phyloP scores from a whole-genome alignment of 2,888 invertebrate species.

The Carterocephalus palaemon region DNA sequence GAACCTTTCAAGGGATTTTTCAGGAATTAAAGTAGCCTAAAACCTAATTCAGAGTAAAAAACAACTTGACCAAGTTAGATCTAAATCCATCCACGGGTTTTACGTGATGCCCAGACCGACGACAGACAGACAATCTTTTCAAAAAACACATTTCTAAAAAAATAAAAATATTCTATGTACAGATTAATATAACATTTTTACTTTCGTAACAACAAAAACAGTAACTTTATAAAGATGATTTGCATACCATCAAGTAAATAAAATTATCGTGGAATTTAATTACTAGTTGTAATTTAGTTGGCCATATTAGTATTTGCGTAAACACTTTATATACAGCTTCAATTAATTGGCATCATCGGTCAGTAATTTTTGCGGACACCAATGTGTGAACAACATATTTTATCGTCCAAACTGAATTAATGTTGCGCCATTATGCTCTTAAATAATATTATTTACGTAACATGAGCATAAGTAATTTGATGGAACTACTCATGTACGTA shows the following conservation, averaged over 20 bases:
- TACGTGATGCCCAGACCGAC: too few relatives aligned
- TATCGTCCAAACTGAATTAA: constrained; percentile 35
- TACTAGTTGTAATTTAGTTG: constrained; percentile 9
- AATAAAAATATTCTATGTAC: too few relatives aligned
- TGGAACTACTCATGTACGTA: constrained; percentile 35
- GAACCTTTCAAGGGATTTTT: too few relatives aligned
- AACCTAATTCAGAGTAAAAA: too few relatives aligned
- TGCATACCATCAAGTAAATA: background rate
- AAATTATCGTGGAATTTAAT: background rate
- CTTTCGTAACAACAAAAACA: too few relatives aligned
- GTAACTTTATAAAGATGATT: background rate
- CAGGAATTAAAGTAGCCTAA: too few relatives aligned
- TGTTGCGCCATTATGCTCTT: constrained; percentile 35
- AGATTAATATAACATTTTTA: too few relatives aligned
- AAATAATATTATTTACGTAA: constrained; percentile 34
- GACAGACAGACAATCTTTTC: too few relatives aligned
- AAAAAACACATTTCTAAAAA: too few relatives aligned
- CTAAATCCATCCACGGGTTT: background rate
- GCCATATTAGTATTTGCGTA: constrained; percentile 10
- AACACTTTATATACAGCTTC: constrained; percentile 7
- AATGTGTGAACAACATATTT: constrained; percentile 33
- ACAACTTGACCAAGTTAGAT: background rate
- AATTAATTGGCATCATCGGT: constrained; percentile 21
- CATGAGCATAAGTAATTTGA: constrained; percentile 33
- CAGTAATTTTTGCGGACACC: constrained; percentile 27